Evolutionary conservation across 2,113 vertebrate genomes (phyloP).

Genomic region (Tyrannus savana): DNA sequence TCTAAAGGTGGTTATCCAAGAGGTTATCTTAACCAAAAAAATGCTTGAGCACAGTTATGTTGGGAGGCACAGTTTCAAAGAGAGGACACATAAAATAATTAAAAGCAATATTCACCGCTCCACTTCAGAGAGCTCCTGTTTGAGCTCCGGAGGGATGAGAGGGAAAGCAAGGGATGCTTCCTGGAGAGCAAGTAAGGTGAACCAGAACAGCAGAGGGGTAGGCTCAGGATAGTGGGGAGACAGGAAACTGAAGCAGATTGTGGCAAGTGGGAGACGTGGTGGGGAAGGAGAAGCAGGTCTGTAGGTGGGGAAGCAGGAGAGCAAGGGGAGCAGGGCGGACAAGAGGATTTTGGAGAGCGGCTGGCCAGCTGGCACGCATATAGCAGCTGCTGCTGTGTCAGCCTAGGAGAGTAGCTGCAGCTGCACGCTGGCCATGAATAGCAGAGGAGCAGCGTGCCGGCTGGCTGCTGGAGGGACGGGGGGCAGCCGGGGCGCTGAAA

Average conservation of each 20-base stretch:
- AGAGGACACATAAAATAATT: slow-evolving; percentile 32
- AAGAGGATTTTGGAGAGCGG: slow-evolving; percentile 52
- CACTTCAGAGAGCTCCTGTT: slow-evolving; percentile 56
- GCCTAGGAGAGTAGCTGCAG: slow-evolving; percentile 64
- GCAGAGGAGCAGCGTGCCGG: slow-evolving; percentile 52
- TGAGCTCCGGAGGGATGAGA: slow-evolving; percentile 2
- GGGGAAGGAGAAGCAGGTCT: slow-evolving; percentile 36
- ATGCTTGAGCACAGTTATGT: background rate
- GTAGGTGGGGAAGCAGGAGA: slow-evolving; percentile 43
- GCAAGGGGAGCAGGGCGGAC: background rate
- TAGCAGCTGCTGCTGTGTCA: slow-evolving; percentile 71
- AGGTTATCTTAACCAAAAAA: slow-evolving; percentile 33
- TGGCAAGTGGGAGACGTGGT: background rate
- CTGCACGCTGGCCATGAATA: slow-evolving; percentile 69
- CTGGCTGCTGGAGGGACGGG: slow-evolving; percentile 57
- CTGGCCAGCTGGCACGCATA: slow-evolving; percentile 66
- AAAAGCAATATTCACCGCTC: background rate
- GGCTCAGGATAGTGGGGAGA: background rate
- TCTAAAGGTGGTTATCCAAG: slow-evolving; percentile 1
- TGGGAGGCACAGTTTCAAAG: slow-evolving; percentile 49
- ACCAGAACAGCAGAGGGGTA: background rate
- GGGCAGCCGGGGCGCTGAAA: slow-evolving; percentile 51
- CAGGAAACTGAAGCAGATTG: background rate
- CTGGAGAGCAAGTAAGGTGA: background rate
- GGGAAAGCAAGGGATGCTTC: slow-evolving; percentile 38